Percentiles rank a stretch among this genome's conserved stretches.
Evolutionary conservation across 1,140 invertebrate genomes (phyloP).

Genomic region (Reticulitermes speratus): DNA sequence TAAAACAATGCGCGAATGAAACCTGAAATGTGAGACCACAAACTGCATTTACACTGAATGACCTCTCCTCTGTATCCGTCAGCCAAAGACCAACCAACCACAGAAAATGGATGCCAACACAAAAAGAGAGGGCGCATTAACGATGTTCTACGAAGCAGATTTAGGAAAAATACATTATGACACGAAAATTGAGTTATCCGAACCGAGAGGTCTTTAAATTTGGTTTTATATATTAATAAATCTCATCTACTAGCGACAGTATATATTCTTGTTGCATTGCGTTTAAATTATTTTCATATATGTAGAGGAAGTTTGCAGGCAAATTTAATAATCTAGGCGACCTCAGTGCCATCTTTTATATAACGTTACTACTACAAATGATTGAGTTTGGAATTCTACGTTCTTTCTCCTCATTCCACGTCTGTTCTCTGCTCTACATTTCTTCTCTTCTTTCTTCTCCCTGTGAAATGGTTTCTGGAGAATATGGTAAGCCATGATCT

Average conservation of each 20-base stretch:
- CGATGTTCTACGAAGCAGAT: neutral
- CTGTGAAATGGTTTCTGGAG: no score
- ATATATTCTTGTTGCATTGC: neutral
- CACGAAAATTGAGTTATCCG: neutral
- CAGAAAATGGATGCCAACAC: conserved; percentile 1
- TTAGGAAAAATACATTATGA: neutral
- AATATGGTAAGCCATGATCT: no score
- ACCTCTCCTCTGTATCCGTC: no score
- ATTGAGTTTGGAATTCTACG: neutral
- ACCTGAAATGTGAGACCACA: no score
- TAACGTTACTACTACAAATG: neutral
- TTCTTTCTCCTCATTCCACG: neutral
- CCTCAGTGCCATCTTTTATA: neutral
- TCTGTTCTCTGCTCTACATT: neutral
- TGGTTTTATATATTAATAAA: conserved; percentile 8
- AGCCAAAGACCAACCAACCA: conserved; percentile 35
- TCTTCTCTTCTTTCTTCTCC: no score
- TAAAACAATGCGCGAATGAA: no score
- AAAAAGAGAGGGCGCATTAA: neutral
- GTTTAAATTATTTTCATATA: neutral
- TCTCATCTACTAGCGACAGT: neutral
- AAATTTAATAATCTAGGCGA: neutral
- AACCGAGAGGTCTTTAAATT: conserved; percentile 1
- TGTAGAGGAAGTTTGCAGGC: neutral
- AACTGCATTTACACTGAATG: no score